phyloP scores from a whole-genome alignment of 2,797 vertebrate genomes.

The Semotilus atromaculatus region DNA sequence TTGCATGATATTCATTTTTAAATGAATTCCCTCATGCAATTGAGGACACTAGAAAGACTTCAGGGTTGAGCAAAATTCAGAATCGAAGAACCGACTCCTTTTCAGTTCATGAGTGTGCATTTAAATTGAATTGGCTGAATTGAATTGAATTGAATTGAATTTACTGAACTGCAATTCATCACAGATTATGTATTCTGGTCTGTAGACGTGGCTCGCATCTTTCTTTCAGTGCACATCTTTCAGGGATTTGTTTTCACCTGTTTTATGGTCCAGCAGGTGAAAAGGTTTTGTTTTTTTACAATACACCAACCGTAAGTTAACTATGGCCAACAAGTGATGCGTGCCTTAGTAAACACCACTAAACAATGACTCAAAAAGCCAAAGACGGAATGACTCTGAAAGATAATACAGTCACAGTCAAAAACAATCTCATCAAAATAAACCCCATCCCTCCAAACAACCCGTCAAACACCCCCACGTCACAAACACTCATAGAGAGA shows the following conservation, averaged over 20 bases:
- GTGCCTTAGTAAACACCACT: background rate
- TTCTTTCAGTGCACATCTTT: background rate
- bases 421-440: background rate
- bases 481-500: slow-evolving; percentile 57
- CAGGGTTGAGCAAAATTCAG: no score
- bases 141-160: background rate
- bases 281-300: background rate
- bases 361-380: background rate
- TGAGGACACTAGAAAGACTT: background rate
- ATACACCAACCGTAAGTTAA: background rate
- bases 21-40: background rate
- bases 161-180: background rate
- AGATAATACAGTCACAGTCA: background rate
- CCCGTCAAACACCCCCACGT: slow-evolving; percentile 13
- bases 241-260: background rate
- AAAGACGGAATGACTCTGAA: background rate
- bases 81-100: no score
- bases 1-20: background rate
- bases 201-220: background rate
- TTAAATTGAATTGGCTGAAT: background rate
- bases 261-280: background rate
- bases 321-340: background rate
- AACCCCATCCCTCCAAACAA: slow-evolving; percentile 1
- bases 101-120: no score
- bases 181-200: no score